Evolutionary conservation across 2,888 invertebrate species (phyloP).

Genomic region (Philhelius pedissequus): DNA sequence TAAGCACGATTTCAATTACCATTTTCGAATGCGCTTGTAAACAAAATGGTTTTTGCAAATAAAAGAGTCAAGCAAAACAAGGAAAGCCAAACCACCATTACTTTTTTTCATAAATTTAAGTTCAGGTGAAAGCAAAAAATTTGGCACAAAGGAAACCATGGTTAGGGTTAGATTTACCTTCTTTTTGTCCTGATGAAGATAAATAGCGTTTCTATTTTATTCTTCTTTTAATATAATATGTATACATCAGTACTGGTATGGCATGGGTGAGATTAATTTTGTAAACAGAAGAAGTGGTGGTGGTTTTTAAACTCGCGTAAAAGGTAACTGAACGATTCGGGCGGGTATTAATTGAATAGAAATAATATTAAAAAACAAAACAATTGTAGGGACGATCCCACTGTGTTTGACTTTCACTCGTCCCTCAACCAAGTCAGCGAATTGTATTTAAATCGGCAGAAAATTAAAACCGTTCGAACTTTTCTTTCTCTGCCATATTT

Average conservation of each 20-base stretch:
- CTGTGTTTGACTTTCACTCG: no score
- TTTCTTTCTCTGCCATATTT: no score
- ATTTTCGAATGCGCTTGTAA: neutral
- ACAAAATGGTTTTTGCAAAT: neutral
- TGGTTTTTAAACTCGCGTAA: neutral
- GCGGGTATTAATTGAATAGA: neutral
- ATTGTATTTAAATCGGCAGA: no score
- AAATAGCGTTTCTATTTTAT: neutral
- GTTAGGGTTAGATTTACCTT: neutral
- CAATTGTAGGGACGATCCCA: neutral
- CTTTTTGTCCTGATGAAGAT: neutral
- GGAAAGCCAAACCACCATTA: neutral
- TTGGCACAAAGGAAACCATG: neutral
- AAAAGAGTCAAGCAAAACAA: neutral
- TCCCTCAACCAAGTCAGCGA: no score
- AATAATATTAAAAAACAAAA: neutral
- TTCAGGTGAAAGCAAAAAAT: neutral
- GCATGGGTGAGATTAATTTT: neutral
- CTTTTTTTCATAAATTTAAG: neutral
- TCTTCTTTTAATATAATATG: neutral
- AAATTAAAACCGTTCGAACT: no score
- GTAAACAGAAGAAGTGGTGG: neutral
- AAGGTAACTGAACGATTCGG: neutral
- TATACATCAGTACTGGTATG: neutral
- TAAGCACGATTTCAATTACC: slow-evolving; percentile 11